These are phyloP conservation scores for Oxycera nigricornis DNA, from an alignment of 2,888 invertebrate genomes.

Conservation along the genomic window DNA sequence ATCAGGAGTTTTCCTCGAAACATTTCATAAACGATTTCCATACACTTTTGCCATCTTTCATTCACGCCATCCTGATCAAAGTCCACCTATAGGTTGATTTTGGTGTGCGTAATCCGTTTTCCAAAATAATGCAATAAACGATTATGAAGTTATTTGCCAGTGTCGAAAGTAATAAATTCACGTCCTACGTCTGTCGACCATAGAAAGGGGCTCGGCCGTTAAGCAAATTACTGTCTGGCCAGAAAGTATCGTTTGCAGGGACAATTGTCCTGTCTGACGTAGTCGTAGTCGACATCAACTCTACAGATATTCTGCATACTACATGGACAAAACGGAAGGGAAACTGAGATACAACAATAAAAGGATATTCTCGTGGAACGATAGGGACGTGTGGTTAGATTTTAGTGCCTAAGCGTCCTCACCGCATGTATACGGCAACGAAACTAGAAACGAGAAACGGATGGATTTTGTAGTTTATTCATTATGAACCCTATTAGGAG, in stretches of 20 bases:
- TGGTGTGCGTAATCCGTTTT: slow-evolving; percentile 29
- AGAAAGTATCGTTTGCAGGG: background rate
- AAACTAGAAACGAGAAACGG: background rate
- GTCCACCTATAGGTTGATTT: slow-evolving; percentile 21
- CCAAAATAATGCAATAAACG: slow-evolving; percentile 39
- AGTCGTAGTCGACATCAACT: background rate
- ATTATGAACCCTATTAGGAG: slow-evolving; percentile 40
- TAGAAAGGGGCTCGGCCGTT: background rate
- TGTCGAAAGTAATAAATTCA: slow-evolving; percentile 35
- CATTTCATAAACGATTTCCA: no score
- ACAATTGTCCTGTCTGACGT: background rate
- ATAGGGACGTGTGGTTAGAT: background rate
- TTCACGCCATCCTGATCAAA: slow-evolving; percentile 15
- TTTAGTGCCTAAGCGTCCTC: background rate
- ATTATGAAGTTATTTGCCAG: slow-evolving; percentile 38
- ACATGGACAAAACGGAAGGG: background rate
- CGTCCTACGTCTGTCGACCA: slow-evolving; percentile 2
- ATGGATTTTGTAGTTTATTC: slow-evolving; percentile 39
- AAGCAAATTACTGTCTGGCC: slow-evolving; percentile 27
- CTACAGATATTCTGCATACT: background rate
- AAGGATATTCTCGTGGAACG: background rate
- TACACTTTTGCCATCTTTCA: background rate
- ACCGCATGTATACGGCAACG: background rate
- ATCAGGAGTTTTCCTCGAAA: no score
- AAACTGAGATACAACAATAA: slow-evolving; percentile 2